Conservation (phyloP, 2,797 vertebrate species). For the Aselliscus stoliczkanus region DNA sequence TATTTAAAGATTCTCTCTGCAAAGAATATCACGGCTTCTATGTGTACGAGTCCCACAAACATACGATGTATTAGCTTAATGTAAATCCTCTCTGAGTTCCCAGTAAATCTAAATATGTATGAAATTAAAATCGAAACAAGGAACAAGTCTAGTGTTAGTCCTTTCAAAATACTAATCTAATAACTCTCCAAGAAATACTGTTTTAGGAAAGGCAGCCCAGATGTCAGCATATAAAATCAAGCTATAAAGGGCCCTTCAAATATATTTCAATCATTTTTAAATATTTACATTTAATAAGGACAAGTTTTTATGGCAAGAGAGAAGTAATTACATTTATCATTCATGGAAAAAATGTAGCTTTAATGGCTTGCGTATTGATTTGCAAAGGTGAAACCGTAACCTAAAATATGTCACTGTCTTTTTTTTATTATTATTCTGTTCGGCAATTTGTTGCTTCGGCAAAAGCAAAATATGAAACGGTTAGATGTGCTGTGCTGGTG, state of each 20-base stretch:
- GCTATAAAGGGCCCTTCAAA: constrained; percentile 84
- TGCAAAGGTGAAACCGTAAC: constrained; percentile 80
- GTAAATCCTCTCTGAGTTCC: constrained; percentile 67
- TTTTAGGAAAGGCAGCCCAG: constrained; percentile 83
- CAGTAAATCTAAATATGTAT: constrained; percentile 73
- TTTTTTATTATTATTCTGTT: neutral
- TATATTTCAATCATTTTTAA: constrained; percentile 85
- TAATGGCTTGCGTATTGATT: constrained; percentile 82
- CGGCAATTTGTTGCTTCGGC: constrained; percentile 54
- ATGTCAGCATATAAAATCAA: constrained; percentile 84
- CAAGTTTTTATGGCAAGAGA: constrained; percentile 80
- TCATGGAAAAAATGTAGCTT: constrained; percentile 81
- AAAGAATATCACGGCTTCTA: constrained; percentile 32
- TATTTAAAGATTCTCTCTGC: constrained; percentile 52
- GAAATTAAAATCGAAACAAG: constrained; percentile 78
- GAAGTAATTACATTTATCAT: constrained; percentile 84
- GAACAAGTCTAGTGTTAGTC: constrained; percentile 75
- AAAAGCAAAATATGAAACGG: constrained; percentile 72
- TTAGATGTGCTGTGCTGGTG: neutral
- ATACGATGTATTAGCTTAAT: constrained; percentile 59
- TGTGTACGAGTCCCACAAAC: constrained; percentile 25
- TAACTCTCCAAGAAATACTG: constrained; percentile 77
- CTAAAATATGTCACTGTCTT: constrained; percentile 73
- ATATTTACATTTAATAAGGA: constrained; percentile 88
- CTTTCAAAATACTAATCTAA: constrained; percentile 83